Evolutionary conservation across 2,888 invertebrate species (phyloP).

Genomic region (Apotomis turbidana): DNA sequence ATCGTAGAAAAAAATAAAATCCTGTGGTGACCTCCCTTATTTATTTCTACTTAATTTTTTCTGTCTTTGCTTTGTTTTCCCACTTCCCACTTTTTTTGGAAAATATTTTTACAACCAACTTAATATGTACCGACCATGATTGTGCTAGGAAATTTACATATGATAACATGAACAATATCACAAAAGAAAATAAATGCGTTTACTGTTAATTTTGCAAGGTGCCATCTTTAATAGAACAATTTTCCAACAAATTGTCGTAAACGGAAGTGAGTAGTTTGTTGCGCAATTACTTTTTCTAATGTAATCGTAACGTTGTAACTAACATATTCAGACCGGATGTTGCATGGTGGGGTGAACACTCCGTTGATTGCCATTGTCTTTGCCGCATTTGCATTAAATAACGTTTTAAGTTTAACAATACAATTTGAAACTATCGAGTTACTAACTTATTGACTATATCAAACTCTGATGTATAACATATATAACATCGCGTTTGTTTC

Average conservation of each 20-base stretch:
- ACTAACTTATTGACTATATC: slow-evolving; percentile 25
- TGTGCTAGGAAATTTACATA: neutral
- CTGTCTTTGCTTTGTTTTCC: too few relatives aligned
- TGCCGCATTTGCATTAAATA: slow-evolving; percentile 39
- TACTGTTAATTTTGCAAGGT: too few relatives aligned
- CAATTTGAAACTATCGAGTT: slow-evolving; percentile 33
- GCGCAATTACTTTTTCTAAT: slow-evolving; percentile 35
- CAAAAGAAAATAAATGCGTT: neutral
- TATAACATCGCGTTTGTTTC: neutral
- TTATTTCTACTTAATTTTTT: too few relatives aligned
- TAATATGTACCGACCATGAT: too few relatives aligned
- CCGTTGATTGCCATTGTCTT: slow-evolving; percentile 41
- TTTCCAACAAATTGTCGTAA: neutral
- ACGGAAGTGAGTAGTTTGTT: slow-evolving; percentile 31
- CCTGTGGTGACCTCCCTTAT: too few relatives aligned
- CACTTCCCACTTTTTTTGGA: too few relatives aligned
- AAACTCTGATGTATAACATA: neutral
- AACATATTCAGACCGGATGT: slow-evolving; percentile 38
- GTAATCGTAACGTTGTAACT: slow-evolving; percentile 30
- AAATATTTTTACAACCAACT: too few relatives aligned
- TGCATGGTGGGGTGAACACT: slow-evolving; percentile 38
- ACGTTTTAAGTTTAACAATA: slow-evolving; percentile 33
- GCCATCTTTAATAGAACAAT: too few relatives aligned
- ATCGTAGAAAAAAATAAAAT: too few relatives aligned
- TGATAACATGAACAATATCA: neutral